Evolutionary conservation across 2,113 vertebrate species (phyloP).

Genomic region (Podarcis raffonei): DNA sequence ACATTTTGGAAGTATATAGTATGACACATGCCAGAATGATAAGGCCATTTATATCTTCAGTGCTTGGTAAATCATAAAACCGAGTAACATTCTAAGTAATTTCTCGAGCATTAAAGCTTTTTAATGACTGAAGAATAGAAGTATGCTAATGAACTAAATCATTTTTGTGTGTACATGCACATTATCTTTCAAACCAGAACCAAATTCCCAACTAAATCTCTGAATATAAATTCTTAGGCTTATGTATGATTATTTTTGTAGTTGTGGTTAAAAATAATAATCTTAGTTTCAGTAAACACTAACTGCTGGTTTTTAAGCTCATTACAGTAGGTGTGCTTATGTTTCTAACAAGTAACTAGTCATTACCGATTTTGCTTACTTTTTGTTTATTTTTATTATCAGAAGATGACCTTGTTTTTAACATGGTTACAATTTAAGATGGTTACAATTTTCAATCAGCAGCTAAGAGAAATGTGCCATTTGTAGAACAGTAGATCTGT

Average conservation of each 20-base stretch:
- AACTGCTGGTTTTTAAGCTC: conserved; percentile 63
- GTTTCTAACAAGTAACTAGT: conserved; percentile 44
- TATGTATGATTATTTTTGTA: conserved; percentile 67
- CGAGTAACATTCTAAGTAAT: conserved; percentile 62
- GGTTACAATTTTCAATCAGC: conserved; percentile 13
- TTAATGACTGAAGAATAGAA: conserved; percentile 66
- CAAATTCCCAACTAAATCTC: conserved; percentile 70
- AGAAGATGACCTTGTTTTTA: conserved; percentile 46
- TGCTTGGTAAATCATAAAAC: conserved; percentile 69
- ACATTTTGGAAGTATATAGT: conserved; percentile 38
- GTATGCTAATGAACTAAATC: conserved; percentile 71
- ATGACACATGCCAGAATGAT: conserved; percentile 54
- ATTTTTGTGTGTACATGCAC: conserved; percentile 67
- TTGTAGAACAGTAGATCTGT: not conserved
- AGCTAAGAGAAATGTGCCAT: not conserved
- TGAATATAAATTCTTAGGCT: conserved; percentile 70
- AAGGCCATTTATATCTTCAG: conserved; percentile 61
- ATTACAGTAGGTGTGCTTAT: conserved; percentile 55
- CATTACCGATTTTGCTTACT: conserved; percentile 8
- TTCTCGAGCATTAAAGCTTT: conserved; percentile 67
- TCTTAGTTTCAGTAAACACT: conserved; percentile 69
- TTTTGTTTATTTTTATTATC: conserved; percentile 40
- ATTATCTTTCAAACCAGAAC: conserved; percentile 79
- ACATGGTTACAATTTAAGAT: conserved; percentile 24
- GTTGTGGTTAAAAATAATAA: conserved; percentile 61